Percentiles rank a stretch among this genome's conserved stretches.
phyloP scores from a whole-genome alignment of 2,888 invertebrate genomes.

The Aricia artaxerxes region DNA sequence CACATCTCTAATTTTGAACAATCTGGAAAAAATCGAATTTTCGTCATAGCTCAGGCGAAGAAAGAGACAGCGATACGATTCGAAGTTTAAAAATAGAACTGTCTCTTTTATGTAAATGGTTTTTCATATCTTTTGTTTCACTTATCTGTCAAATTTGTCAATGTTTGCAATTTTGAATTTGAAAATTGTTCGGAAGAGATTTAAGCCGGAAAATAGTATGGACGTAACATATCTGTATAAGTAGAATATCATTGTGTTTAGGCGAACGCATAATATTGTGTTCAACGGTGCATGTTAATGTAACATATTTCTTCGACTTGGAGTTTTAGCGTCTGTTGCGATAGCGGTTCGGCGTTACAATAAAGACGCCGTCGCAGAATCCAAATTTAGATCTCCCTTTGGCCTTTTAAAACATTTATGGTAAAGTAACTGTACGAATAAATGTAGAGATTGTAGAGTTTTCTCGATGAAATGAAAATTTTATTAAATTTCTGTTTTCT shows the following conservation, averaged over 20 bases:
- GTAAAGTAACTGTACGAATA: neutral
- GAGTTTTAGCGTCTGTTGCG: neutral
- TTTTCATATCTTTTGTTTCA: too few species aligned
- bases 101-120: too few species aligned
- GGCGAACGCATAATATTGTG: neutral
- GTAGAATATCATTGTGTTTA: neutral
- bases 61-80: too few species aligned
- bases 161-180: too few species aligned
- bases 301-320: neutral
- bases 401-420: neutral
- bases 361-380: neutral
- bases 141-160: too few species aligned
- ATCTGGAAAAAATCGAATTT: too few species aligned
- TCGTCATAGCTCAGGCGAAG: too few species aligned
- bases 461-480: neutral
- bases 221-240: too few species aligned
- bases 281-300: constrained; percentile 15
- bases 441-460: neutral
- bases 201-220: too few species aligned
- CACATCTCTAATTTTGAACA: too few species aligned
- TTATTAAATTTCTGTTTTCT: neutral
- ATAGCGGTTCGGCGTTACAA: neutral
- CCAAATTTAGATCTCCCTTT: neutral
- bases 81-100: too few species aligned
- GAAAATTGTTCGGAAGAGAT: too few species aligned